These are phyloP conservation scores for Apamea epomidion DNA, from an alignment of 2,888 invertebrate genomes.

Conservation along the genomic window DNA sequence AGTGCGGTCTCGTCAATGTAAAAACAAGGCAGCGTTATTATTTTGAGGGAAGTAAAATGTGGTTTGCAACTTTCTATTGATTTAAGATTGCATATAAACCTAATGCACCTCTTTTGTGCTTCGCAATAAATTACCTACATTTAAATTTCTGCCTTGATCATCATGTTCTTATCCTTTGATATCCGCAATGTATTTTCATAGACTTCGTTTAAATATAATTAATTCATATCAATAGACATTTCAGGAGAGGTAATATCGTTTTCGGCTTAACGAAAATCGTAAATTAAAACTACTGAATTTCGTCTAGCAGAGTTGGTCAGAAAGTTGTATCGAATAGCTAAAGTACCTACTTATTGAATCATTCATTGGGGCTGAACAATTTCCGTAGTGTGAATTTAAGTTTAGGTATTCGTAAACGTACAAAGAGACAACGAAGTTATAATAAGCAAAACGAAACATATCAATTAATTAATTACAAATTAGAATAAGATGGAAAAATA, in stretches of 20 bases:
- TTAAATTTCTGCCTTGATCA: neutral
- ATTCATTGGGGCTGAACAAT: neutral
- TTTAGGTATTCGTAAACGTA: too few relatives aligned
- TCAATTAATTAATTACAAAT: neutral
- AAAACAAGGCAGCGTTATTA: too few relatives aligned
- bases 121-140: slow-evolving; percentile 31
- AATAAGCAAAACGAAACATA: neutral
- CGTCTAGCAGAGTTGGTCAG: neutral
- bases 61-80: too few relatives aligned
- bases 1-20: too few relatives aligned
- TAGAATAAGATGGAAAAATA: neutral
- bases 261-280: slow-evolving; percentile 4
- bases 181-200: neutral
- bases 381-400: neutral
- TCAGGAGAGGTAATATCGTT: slow-evolving; percentile 8
- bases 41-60: too few relatives aligned
- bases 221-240: slow-evolving; percentile 37
- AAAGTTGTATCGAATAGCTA: slow-evolving; percentile 2
- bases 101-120: too few relatives aligned
- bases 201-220: slow-evolving; percentile 8
- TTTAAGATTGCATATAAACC: too few relatives aligned
- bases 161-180: neutral
- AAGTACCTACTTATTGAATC: slow-evolving; percentile 11
- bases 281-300: slow-evolving; percentile 32
- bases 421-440: neutral